A percentile compares a stretch with the other conserved stretches of the same genome.
Evolutionary conservation across 2,797 vertebrate genomes (phyloP).

Genomic region (Heteromormyrus szaboi): DNA sequence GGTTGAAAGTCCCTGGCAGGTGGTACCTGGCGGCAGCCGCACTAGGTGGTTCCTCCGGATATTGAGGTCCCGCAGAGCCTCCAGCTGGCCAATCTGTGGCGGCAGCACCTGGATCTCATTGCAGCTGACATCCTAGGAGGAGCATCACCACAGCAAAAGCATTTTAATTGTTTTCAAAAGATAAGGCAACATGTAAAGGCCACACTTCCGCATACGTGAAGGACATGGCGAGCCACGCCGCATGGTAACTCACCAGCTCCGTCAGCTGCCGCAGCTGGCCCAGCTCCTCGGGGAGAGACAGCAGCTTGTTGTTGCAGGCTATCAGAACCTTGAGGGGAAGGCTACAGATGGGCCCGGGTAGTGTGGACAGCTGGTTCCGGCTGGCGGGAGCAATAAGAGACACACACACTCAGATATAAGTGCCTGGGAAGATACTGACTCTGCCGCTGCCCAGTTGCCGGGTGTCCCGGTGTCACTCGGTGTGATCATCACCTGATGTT

Average conservation of each 20-base stretch:
- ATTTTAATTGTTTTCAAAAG: neutral
- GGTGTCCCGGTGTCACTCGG: neutral
- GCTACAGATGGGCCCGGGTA: constrained; percentile 79
- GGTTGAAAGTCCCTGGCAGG: neutral
- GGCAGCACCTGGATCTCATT: constrained; percentile 94
- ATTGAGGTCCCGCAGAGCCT: constrained; percentile 83
- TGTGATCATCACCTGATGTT: constrained; percentile 81
- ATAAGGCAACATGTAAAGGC: neutral
- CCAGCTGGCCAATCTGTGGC: constrained; percentile 79
- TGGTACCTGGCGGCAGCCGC: constrained; percentile 72
- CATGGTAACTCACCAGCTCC: constrained; percentile 76
- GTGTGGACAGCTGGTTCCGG: constrained; percentile 88
- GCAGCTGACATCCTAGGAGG: constrained; percentile 85
- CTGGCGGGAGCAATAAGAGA: constrained; percentile 48
- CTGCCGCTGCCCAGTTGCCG: neutral
- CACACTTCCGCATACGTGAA: neutral
- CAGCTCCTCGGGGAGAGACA: constrained; percentile 88
- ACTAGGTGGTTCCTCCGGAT: constrained; percentile 88
- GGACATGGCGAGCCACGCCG: neutral
- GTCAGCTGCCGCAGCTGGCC: constrained; percentile 81
- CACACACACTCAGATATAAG: neutral
- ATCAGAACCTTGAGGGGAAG: constrained; percentile 92
- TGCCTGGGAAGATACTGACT: neutral
- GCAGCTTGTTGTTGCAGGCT: constrained; percentile 92
- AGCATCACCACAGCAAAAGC: neutral